Evolutionary conservation across 1,140 invertebrate species (phyloP).

Genomic region (Neodiprion lecontei): DNA sequence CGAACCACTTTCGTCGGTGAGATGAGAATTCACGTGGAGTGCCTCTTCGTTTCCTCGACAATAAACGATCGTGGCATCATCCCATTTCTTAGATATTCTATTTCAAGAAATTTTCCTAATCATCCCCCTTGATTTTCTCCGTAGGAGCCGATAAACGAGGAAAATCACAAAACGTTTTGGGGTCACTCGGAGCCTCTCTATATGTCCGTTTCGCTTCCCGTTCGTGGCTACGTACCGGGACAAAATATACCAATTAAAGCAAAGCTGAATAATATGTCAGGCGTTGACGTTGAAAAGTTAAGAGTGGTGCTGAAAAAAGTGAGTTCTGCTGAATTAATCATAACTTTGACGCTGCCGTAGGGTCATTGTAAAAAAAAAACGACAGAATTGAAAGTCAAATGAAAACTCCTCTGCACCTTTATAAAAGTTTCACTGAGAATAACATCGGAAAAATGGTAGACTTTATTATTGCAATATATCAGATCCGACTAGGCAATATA

Average conservation of each 20-base stretch:
- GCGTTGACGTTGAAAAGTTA: constrained; percentile 16
- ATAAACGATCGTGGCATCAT: neutral
- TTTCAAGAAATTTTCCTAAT: neutral
- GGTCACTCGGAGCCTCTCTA: constrained; percentile 40
- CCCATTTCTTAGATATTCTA: neutral
- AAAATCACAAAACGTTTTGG: constrained; percentile 26
- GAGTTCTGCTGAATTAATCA: constrained; percentile 1
- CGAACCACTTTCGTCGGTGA: constrained; percentile 16
- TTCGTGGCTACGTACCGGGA: constrained; percentile 43
- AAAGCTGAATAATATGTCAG: constrained; percentile 37
- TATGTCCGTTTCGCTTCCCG: constrained; percentile 33
- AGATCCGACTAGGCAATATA: no score
- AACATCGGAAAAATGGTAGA: neutral
- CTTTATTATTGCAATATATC: no score
- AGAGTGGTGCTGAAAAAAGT: constrained; percentile 20
- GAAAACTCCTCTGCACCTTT: neutral
- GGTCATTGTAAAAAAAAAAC: neutral
- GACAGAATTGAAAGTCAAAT: neutral
- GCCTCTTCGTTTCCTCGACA: neutral
- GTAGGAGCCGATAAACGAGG: constrained; percentile 1
- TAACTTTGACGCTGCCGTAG: neutral
- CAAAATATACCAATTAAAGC: constrained; percentile 40
- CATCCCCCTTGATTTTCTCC: neutral
- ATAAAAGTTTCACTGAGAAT: neutral
- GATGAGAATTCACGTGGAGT: neutral